These are phyloP conservation scores for Mellivora capensis DNA, from an alignment of 2,113 vertebrate genomes.

Conservation along the genomic window DNA sequence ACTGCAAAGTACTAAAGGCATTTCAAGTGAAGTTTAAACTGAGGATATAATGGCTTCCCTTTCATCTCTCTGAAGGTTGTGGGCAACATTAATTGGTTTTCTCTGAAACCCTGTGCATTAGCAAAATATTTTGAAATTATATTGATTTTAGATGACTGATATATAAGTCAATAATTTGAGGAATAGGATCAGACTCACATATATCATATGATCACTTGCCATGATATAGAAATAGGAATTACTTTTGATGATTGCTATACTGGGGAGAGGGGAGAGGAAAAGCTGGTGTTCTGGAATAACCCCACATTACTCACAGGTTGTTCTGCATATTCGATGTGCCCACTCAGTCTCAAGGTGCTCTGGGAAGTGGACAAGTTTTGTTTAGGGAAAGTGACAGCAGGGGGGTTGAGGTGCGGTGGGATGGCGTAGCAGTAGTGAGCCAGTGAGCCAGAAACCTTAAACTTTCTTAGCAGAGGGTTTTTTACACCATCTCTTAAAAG, in stretches of 20 bases:
- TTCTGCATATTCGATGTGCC: background rate
- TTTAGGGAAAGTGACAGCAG: background rate
- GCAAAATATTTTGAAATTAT: conserved; percentile 58
- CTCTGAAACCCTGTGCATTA: conserved; percentile 32
- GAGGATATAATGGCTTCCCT: conserved; percentile 4
- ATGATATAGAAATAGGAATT: background rate
- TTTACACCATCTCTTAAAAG: background rate
- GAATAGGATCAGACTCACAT: background rate
- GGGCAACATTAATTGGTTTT: conserved; percentile 26
- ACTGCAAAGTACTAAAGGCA: background rate
- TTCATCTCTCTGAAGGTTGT: conserved; percentile 26
- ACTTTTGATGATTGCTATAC: background rate
- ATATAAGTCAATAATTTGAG: conserved; percentile 16
- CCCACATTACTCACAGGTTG: background rate
- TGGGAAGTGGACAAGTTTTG: background rate
- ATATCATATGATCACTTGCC: background rate
- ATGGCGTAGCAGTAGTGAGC: background rate
- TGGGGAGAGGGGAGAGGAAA: background rate
- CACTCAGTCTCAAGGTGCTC: background rate
- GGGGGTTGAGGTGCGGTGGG: too few relatives aligned
- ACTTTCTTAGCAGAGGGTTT: background rate
- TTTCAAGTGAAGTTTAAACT: conserved; percentile 47
- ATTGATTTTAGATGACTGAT: conserved; percentile 35
- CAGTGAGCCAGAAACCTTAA: background rate
- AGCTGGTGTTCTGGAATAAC: background rate